Base-by-base conservation (phyloP, 2,888 invertebrate species). In the Latrodectus hesperus region DNA sequence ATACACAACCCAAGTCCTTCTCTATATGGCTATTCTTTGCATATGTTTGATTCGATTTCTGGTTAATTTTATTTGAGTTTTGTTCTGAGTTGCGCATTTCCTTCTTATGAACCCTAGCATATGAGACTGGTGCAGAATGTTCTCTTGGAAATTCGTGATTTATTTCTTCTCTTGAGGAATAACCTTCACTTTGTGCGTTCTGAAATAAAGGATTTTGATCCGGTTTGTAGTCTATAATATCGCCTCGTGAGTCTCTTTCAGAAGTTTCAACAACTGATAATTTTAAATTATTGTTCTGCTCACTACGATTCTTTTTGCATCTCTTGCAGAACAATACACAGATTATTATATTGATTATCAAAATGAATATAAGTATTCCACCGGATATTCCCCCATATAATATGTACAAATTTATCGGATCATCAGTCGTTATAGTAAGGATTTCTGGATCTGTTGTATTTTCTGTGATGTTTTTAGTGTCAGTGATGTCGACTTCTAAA, bases 1-100 rank as follows among this genome's bases (percentile, higher is more conserved):
- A 87, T 12, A 81, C 86, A 72, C 81, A 55, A 14, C 86, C 86
- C n/a, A 87, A 68, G 52, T 87, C 86, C 0, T 76, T 82, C 51
- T 87, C 86, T 55, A 12, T 80, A 14, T 74, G 79, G 14, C 22
- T 16, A n/a, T 55, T 14, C 17, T 49, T 49, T 49, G 55, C 55
- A 14, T 16, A 11, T 52, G 55, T 12, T 9, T 49, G 2, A n/a
- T 14, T 53, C 12, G 16, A 38, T 12, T 53, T 55, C 51, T 22
- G 67, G 22, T 38, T 26, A 38, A 22, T 49, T 49, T 22, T 55
- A 22, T 17, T 4, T 53, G 55, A 64, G 11, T 65, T 60, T 16
- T n/a, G 6, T 26, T 70, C 67, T 55, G 1, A 26, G 38, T 77
- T 68, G 67, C 52, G 52, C 12, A 9, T 81, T n/a, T 73, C 17